phyloP scores from a whole-genome alignment of 1,140 invertebrate species.

The Cydia fagiglandana region DNA sequence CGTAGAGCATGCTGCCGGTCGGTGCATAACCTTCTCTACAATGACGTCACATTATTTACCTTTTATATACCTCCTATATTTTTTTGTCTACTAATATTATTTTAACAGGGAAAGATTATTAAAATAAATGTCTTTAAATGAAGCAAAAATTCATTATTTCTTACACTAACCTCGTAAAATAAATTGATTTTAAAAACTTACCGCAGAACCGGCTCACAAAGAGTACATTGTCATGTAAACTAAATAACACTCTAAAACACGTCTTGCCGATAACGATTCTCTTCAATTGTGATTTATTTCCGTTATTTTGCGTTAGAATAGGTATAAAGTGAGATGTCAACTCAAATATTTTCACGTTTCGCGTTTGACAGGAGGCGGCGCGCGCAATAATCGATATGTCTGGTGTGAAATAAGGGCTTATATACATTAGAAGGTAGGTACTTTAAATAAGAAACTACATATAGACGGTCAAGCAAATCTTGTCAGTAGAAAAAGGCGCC shows the following conservation, averaged over 20 bases:
- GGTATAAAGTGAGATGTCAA: constrained; percentile 38
- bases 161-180: neutral
- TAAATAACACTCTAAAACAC: constrained; percentile 4
- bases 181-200: neutral
- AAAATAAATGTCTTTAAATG: neutral
- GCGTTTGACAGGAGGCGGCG: constrained; percentile 55
- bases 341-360: constrained; percentile 49
- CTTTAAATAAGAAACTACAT: neutral
- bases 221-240: neutral
- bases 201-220: neutral
- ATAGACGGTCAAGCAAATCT: too few species aligned
- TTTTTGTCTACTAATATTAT: neutral
- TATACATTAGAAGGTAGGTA: neutral
- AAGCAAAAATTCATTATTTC: neutral
- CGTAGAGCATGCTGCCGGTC: too few species aligned
- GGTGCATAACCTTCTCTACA: too few species aligned
- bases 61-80: too few species aligned
- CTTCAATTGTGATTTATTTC: constrained; percentile 13
- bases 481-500: too few species aligned
- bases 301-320: neutral
- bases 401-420: constrained; percentile 35
- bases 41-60: too few species aligned
- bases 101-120: neutral
- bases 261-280: constrained; percentile 11
- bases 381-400: constrained; percentile 59